Evolutionary conservation across 1,140 invertebrate species (phyloP).

Genomic region (Eumaeus atala): DNA sequence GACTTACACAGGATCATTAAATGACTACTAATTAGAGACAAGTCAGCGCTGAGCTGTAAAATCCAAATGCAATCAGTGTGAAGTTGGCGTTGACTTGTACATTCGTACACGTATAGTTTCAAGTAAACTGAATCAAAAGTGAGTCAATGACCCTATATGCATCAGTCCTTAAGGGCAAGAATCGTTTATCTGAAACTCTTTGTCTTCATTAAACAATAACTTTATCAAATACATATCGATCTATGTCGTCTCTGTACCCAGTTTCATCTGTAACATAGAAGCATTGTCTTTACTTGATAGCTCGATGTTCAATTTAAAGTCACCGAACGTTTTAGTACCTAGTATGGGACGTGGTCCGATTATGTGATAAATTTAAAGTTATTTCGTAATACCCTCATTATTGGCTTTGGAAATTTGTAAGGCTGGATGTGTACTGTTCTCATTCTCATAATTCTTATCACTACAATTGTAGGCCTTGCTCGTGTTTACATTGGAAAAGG

Average conservation of each 20-base stretch:
- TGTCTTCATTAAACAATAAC: constrained; percentile 21
- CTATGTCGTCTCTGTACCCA: constrained; percentile 39
- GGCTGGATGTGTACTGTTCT: constrained; percentile 30
- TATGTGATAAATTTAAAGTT: constrained; percentile 29
- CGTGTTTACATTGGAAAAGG: constrained; percentile 66
- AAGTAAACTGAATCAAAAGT: too few relatives aligned
- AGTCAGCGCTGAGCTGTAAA: too few relatives aligned
- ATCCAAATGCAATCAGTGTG: too few relatives aligned
- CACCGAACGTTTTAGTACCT: constrained; percentile 1
- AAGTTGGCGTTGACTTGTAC: too few relatives aligned
- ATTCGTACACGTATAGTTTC: too few relatives aligned
- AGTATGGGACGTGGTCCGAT: constrained; percentile 25
- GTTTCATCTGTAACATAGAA: not conserved
- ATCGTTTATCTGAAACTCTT: too few relatives aligned
- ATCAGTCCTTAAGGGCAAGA: too few relatives aligned
- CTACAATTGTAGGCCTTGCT: constrained; percentile 59
- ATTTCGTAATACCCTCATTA: constrained; percentile 24
- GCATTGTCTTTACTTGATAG: constrained; percentile 7
- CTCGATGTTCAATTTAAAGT: constrained; percentile 6
- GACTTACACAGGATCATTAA: too few relatives aligned
- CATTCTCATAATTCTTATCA: constrained; percentile 34
- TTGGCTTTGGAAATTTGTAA: constrained; percentile 34
- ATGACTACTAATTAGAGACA: too few relatives aligned
- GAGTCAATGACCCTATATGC: too few relatives aligned
- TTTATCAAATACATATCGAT: constrained; percentile 57